Evolutionary conservation across 2,113 vertebrate species (phyloP).

Genomic region (Dipodomys ordii): DNA sequence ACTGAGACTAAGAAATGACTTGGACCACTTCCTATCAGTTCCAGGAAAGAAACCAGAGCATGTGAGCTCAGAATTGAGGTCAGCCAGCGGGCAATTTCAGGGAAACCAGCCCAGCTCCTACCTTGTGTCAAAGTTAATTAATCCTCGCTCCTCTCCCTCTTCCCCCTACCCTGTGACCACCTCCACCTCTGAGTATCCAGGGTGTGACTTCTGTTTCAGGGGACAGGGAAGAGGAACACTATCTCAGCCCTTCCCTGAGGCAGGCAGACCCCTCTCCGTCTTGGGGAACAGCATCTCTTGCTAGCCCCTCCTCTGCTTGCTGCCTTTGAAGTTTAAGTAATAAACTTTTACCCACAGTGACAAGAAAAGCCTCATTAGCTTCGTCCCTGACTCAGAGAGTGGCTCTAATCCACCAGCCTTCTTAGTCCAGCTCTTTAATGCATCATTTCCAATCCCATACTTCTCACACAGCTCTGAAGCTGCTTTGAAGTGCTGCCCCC

Average conservation of each 20-base stretch:
- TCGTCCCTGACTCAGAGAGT: conserved; percentile 63
- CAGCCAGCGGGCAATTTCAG: conserved; percentile 19
- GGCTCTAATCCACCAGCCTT: conserved; percentile 69
- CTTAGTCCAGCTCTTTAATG: conserved; percentile 70
- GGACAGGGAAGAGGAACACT: fast-evolving
- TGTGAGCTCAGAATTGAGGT: conserved; percentile 27
- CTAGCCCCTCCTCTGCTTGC: conserved; percentile 64
- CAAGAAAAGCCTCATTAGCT: conserved; percentile 83
- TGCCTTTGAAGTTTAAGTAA: conserved; percentile 83
- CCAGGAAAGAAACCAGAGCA: background rate
- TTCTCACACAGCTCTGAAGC: conserved; percentile 17
- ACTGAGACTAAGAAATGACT: background rate
- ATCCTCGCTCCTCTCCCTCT: background rate
- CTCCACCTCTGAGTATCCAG: background rate
- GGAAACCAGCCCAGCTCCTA: conserved; percentile 1
- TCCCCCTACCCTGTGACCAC: background rate
- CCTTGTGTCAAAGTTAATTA: background rate
- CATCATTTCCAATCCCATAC: conserved; percentile 68
- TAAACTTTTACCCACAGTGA: conserved; percentile 78
- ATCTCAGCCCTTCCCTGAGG: background rate
- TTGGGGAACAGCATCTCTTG: background rate
- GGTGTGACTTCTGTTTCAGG: conserved; percentile 8
- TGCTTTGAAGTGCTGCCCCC: conserved; percentile 18
- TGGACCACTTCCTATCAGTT: background rate
- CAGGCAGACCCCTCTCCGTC: background rate